Conservation (phyloP, 2,888 invertebrate genomes). For the Melieria picta region DNA sequence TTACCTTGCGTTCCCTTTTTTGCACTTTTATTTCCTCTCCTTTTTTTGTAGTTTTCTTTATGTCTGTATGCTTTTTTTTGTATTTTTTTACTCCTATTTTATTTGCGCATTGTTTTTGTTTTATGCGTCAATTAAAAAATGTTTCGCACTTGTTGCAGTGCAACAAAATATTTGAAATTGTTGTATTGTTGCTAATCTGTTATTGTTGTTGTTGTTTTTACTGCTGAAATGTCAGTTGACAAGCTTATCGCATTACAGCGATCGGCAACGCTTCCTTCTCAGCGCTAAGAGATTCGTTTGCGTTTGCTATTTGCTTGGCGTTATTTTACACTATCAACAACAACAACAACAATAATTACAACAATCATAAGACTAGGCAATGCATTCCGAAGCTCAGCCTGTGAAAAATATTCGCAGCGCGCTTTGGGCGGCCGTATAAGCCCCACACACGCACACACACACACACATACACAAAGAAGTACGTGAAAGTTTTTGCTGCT, state of each 20-base stretch:
- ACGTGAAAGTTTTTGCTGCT: too few species aligned
- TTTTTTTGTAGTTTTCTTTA: too few species aligned
- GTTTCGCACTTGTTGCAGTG: not conserved
- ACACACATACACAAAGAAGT: too few species aligned
- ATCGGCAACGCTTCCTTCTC: conserved; percentile 27
- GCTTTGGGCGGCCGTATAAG: not conserved
- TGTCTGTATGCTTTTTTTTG: too few species aligned
- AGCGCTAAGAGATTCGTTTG: not conserved
- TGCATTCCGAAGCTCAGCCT: too few species aligned
- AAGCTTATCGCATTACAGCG: conserved; percentile 14
- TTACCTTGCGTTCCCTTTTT: too few species aligned
- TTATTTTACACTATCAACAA: not conserved
- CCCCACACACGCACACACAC: not conserved
- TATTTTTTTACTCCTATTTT: too few species aligned
- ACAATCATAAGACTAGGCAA: not conserved
- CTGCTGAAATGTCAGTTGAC: conserved; percentile 15
- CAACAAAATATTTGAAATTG: conserved; percentile 22
- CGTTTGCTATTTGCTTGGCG: not conserved
- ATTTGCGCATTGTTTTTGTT: too few species aligned
- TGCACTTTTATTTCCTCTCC: too few species aligned
- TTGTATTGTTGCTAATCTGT: conserved; percentile 1
- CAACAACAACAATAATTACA: not conserved
- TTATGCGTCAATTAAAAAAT: too few species aligned
- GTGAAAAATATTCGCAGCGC: not conserved
- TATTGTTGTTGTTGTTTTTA: conserved; percentile 20